Evolutionary conservation across 2,797 vertebrate genomes (phyloP).

Genomic region (Neosilurus hyrtlii): DNA sequence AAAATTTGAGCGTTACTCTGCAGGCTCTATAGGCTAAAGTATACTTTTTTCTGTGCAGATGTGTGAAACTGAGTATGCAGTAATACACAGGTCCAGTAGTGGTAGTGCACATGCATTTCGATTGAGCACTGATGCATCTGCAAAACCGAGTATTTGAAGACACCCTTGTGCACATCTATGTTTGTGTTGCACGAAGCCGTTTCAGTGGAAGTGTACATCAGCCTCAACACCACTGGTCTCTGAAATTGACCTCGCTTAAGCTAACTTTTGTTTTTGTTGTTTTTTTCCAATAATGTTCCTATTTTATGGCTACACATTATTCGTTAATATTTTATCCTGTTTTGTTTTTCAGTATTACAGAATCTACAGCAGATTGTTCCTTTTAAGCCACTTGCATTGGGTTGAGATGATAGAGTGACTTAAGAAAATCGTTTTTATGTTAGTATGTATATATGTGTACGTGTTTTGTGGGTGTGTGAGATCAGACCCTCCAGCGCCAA

Average conservation of each 20-base stretch:
- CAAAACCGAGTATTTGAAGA: too few species aligned
- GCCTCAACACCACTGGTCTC: not conserved
- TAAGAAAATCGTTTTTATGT: not conserved
- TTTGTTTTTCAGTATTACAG: slow-evolving; percentile 52
- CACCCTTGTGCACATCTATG: too few species aligned
- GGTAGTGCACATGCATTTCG: too few species aligned
- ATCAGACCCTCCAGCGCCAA: too few species aligned
- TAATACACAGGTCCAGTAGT: too few species aligned
- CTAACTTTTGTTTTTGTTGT: slow-evolving; percentile 5
- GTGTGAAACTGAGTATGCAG: too few species aligned
- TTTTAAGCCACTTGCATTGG: not conserved
- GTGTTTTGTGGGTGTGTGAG: too few species aligned
- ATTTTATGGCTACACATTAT: slow-evolving; percentile 24
- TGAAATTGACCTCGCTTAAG: not conserved
- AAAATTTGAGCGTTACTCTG: not conserved
- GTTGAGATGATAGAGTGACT: not conserved
- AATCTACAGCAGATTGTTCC: slow-evolving; percentile 36
- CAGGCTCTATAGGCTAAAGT: not conserved
- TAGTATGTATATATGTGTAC: not conserved
- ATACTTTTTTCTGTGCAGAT: not conserved
- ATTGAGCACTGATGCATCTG: too few species aligned
- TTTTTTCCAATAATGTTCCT: not conserved
- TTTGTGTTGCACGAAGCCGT: too few species aligned
- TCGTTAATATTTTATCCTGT: slow-evolving; percentile 39
- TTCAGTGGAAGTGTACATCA: too few species aligned